Evolutionary conservation across 2,888 invertebrate genomes (phyloP), one percentile per base, ranked within the genome.

Genomic region (Mythimna loreyi): DNA sequence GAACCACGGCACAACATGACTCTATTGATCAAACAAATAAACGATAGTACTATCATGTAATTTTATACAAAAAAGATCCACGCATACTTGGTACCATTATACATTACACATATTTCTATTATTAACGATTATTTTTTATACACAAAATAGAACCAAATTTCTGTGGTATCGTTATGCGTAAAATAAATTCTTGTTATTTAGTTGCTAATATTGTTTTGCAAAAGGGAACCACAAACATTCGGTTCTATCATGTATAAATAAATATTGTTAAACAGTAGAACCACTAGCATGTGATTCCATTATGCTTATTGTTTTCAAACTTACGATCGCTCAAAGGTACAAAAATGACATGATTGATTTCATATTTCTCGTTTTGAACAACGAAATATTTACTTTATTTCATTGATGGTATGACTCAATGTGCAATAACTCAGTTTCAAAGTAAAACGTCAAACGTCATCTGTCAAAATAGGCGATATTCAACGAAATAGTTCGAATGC

Each of bases 231-330:
- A 49, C 49, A 49, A 25, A 19, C 64, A 71, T 75, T 71, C 64
- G 75, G 67, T 71, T 75, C 71, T 71, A 71, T 71, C 61, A 71
- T 71, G 71, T 67, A 61, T 67, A 71, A 75, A 67, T 67, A 72
- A 67, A 65, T 71, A 65, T 70, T 60, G 60, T 65, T 11, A 60
- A 70, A 72, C 43, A 63, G 53, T 72, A 67, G 67, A 67, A 67
- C 72, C 67, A 72, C 67, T 63, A 63, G 67, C 7, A 67, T 62
- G 67, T 72, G 52, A 62, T 72, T 67, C 67, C 67, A 72, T 52
- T 72, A 57, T 66, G 61, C 66, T 36, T 72, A 72, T 36, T 19
- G 61, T 61, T 57, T 67, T 66, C 47, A 63, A 63, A 69, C 55
- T 28, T 30, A 58, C 47, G 13, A 62, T 66, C 57, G 25, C 36